Evolutionary conservation across 2,113 vertebrate species (phyloP).

Genomic region (Corythoichthys intestinalis): DNA sequence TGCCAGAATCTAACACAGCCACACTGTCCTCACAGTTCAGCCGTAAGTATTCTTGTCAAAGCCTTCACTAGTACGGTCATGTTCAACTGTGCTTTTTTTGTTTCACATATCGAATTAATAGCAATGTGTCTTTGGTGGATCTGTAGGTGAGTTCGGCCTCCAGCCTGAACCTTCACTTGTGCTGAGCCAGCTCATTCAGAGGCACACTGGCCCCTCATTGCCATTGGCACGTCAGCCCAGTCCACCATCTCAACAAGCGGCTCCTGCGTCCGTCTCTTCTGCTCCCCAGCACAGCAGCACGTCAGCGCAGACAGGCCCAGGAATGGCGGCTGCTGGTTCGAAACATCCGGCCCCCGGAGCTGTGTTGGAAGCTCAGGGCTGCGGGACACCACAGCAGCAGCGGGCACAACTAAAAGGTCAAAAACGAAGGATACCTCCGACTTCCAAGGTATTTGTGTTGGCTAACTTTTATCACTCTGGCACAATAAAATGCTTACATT

Average conservation of each 20-base stretch:
- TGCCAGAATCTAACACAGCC: constrained; percentile 72
- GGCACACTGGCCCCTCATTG: constrained; percentile 73
- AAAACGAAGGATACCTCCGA: constrained; percentile 85
- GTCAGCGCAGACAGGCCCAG: constrained; percentile 43
- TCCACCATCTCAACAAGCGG: constrained; percentile 54
- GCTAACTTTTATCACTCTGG: background rate
- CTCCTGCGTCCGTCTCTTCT: constrained; percentile 47
- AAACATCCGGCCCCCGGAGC: constrained; percentile 52
- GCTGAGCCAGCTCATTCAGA: constrained; percentile 88
- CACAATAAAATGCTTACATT: background rate
- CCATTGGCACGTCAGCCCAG: constrained; percentile 67
- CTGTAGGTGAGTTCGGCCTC: constrained; percentile 84
- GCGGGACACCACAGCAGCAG: constrained; percentile 69
- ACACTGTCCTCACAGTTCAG: constrained; percentile 82
- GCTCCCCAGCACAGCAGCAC: constrained; percentile 57
- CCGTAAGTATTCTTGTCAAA: constrained; percentile 72
- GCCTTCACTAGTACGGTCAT: background rate
- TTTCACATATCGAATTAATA: background rate
- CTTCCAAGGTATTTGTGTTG: constrained; percentile 79
- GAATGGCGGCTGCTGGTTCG: constrained; percentile 58
- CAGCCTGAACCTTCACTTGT: constrained; percentile 94
- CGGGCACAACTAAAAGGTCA: constrained; percentile 84
- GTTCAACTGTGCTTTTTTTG: background rate
- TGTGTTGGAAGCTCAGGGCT: constrained; percentile 73
- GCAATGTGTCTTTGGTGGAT: background rate